Base-by-base conservation (phyloP, 2,797 vertebrate species). In the Nasua narica region DNA sequence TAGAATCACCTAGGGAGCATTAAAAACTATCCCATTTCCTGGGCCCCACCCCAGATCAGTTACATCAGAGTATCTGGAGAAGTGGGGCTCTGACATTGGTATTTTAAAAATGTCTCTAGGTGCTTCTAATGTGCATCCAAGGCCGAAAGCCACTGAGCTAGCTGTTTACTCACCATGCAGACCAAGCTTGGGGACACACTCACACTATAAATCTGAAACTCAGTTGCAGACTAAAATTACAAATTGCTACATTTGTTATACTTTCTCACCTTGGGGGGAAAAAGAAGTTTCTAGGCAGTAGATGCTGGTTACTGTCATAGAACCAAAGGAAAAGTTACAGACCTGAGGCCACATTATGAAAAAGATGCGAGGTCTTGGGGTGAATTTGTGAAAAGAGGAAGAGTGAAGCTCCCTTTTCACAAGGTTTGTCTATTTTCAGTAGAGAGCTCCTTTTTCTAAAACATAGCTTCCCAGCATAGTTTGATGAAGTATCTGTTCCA, bases 301-400 rank as follows among this genome's bases (percentile, higher is more conserved):
- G 56, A 10, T 16, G 5, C 60, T 62, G 6, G 37, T 50, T 54
- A 48, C 25, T 65, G 0, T 67, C 52, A 58, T 21, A 65, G 74
- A 94, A 81, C 46, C 58, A 69, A 94, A 87, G 43, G 37, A 92
- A 60, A 92, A 50, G 14, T 90, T 78, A n/a, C 11, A 87, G 52
- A 88, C 27, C 37, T 7, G 46, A 94, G 50, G 52, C 58, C 27
- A 72, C 13, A 27, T 77, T 84, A 18, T 76, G 82, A 91, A 94
- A 85, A 74, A 50, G 70, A 72, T 40, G 25, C 11, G 37, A 81
- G 16, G n/a, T 77, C 50, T 37, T 37, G 15, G 13, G 32, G 16
- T 69, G 23, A 60, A n/a, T 40, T 90, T 62, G 43, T 50, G 19
- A 86, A 83, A 78, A 94, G 58, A 27, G 27, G 1, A 69, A 52